These are phyloP conservation scores for Manacus vitellinus DNA, from an alignment of 2,113 vertebrate species.

Conservation along the genomic window DNA sequence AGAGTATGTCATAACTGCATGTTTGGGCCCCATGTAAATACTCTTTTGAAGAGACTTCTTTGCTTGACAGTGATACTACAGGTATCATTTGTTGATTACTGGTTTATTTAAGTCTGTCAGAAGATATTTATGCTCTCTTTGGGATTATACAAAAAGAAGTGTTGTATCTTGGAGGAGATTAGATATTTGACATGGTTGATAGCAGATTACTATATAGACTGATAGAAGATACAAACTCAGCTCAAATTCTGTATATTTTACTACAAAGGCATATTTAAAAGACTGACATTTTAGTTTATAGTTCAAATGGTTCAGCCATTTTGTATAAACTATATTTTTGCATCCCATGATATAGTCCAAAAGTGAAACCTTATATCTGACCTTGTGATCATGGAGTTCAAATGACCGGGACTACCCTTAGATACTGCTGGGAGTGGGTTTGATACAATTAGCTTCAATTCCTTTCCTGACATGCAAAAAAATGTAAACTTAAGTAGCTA, in stretches of 20 bases:
- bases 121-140: background rate
- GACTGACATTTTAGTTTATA: background rate
- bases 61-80: background rate
- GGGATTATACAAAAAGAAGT: background rate
- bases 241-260: background rate
- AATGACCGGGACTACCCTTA: background rate
- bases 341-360: background rate
- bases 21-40: background rate
- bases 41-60: background rate
- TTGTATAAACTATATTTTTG: background rate
- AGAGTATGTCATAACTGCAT: background rate
- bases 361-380: background rate
- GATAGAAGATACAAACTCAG: background rate
- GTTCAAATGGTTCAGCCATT: background rate
- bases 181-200: background rate
- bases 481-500: background rate
- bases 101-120: background rate
- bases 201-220: background rate
- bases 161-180: background rate
- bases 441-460: background rate
- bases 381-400: background rate
- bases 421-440: background rate
- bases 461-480: background rate
- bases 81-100: background rate
- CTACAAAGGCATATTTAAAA: background rate